phyloP scores from a whole-genome alignment of 92 coral and sea anemone genomes.

The Phenganax subtilis region DNA sequence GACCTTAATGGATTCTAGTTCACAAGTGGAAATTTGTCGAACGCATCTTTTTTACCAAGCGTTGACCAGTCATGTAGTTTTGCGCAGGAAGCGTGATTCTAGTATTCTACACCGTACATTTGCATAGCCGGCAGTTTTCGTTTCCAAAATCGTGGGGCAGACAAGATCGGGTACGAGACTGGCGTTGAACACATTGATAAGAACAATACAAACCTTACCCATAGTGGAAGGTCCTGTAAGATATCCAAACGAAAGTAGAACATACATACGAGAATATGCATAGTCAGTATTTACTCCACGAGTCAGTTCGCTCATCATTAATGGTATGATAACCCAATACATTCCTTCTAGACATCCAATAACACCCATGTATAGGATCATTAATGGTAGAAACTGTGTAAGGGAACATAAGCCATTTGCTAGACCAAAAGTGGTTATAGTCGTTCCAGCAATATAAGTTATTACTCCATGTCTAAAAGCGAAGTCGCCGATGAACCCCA shows the following conservation, averaged over 20 bases:
- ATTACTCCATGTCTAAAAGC: slow-evolving; percentile 3
- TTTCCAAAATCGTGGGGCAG: too few species aligned
- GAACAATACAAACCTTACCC: slow-evolving; percentile 2
- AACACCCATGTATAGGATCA: slow-evolving; percentile 21
- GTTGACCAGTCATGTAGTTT: too few species aligned
- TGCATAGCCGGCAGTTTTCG: too few species aligned
- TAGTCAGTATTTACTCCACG: slow-evolving; percentile 7
- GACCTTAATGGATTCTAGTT: too few species aligned
- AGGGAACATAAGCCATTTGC: slow-evolving; percentile 30
- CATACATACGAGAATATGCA: background rate
- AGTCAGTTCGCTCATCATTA: slow-evolving; percentile 4
- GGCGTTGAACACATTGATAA: background rate
- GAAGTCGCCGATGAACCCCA: slow-evolving; percentile 16
- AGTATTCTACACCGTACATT: too few species aligned
- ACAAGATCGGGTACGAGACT: background rate
- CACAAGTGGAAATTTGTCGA: too few species aligned
- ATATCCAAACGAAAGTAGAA: background rate
- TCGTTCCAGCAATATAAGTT: background rate
- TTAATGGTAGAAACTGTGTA: slow-evolving; percentile 12
- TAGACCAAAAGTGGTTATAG: background rate
- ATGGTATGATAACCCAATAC: slow-evolving; percentile 17
- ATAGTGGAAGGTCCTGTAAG: slow-evolving; percentile 12
- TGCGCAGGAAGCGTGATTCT: too few species aligned
- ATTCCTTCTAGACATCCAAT: slow-evolving; percentile 23
- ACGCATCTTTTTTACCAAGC: too few species aligned